Evolutionary conservation across 2,113 vertebrate species (phyloP).

Genomic region (Cynocephalus volans): DNA sequence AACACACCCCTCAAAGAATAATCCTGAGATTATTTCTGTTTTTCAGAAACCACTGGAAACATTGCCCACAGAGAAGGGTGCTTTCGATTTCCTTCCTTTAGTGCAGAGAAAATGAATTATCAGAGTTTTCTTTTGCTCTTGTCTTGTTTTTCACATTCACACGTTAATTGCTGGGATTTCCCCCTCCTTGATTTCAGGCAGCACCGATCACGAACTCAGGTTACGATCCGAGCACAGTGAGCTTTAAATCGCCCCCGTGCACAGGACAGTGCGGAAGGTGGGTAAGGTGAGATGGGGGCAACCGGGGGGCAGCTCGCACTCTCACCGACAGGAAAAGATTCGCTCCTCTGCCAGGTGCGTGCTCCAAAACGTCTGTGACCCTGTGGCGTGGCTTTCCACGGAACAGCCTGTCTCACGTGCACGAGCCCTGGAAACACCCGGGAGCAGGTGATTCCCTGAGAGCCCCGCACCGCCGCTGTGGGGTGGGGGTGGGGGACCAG

Average conservation of each 20-base stretch:
- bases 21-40: not conserved
- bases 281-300: not conserved
- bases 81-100: not conserved
- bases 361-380: slow-evolving; percentile 5
- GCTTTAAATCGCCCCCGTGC: accelerated
- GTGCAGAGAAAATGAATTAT: not conserved
- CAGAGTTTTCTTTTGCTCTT: no score
- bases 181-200: not conserved
- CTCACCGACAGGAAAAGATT: not conserved
- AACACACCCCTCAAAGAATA: no score
- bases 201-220: not conserved
- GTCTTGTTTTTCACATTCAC: not conserved
- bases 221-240: accelerated
- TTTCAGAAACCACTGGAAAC: not conserved
- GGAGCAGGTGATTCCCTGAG: not conserved
- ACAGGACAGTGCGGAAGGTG: not conserved
- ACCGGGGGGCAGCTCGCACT: not conserved
- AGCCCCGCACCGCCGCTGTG: accelerated
- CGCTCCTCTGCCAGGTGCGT: slow-evolving; percentile 9
- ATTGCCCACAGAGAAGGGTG: not conserved
- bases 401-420: not conserved
- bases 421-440: not conserved
- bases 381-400: not conserved
- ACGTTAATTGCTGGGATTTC: not conserved
- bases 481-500: not conserved